Base-by-base conservation (phyloP, 2,888 invertebrate species). In the Erynnis tages region DNA sequence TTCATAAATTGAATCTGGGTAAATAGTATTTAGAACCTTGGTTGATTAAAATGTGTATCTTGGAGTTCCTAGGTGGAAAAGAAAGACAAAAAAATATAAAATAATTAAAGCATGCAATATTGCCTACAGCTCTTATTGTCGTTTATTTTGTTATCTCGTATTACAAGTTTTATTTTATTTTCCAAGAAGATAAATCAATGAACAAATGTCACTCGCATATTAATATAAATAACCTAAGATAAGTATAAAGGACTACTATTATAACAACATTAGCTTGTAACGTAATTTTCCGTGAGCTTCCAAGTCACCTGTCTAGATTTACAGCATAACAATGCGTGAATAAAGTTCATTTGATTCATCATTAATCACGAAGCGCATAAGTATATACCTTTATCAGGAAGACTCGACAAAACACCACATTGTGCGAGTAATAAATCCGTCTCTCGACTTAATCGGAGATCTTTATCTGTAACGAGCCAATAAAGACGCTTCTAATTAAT, bases 401-500 rank as follows among this genome's bases (percentile, higher is more conserved):
- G 81, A 72, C 52, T 57, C 53, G 61, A 64, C 71, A 73, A 77
- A 74, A 67, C 74, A 75, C 76, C 76, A 74, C 81, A 76, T 81
- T 79, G 79, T 78, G 64, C 65, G 55, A 63, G 71, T 73, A 81
- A 82, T 84, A 85, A 86, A 85, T 84, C 83, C 82, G 81, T 83
- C 84, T 77, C 76, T 77, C 69, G 69, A 71, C 73, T 75, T 70
- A 71, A 78, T 79, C 78, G 73, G 75, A 76, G 73, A 80, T 79
- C 72, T 73, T 66, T 73, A 70, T 72, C 76, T 74, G 76, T 76
- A 79, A 79, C 73, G 69, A 79, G 69, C 78, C 76, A 79, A 82
- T 82, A 81, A 79, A 74, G 72, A 76, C 68, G 69, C 77, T 73
- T 81, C 80, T 84, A 84, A 84, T 82, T 83, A 80, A 82, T 82